phyloP scores from a whole-genome alignment of 1,140 invertebrate species.

The Zaprionus vittiger region DNA sequence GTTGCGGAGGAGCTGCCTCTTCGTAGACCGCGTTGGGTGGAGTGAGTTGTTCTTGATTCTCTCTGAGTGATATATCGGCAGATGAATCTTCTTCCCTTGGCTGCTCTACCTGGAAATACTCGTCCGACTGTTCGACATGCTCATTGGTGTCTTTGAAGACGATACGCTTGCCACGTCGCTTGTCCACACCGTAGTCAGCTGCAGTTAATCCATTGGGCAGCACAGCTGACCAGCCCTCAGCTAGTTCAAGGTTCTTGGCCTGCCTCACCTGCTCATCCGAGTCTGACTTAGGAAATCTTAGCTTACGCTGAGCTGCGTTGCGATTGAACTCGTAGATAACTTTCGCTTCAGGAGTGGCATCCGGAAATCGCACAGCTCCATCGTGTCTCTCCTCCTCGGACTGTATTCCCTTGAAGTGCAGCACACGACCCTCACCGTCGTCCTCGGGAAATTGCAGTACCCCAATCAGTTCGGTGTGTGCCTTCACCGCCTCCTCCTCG shows the following conservation, averaged over 20 bases:
- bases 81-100: constrained; percentile 16
- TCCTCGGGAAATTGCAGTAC: constrained; percentile 69
- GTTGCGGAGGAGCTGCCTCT: constrained; percentile 64
- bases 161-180: constrained; percentile 65
- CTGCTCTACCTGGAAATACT: constrained; percentile 16
- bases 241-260: constrained; percentile 39
- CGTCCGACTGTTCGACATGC: constrained; percentile 41
- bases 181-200: constrained; percentile 47
- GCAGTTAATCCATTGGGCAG: constrained; percentile 54
- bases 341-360: constrained; percentile 55
- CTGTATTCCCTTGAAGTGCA: constrained; percentile 64
- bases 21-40: constrained; percentile 64
- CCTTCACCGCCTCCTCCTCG: constrained; percentile 59
- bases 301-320: constrained; percentile 65
- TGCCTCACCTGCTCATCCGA: constrained; percentile 22
- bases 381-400: constrained; percentile 47
- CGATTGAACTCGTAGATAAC: constrained; percentile 73
- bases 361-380: constrained; percentile 67
- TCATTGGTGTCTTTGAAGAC: constrained; percentile 69
- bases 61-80: background rate
- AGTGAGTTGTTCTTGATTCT: constrained; percentile 9
- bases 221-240: constrained; percentile 60
- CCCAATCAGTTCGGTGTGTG: constrained; percentile 69
- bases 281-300: constrained; percentile 63
- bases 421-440: constrained; percentile 48